Percentiles rank a stretch among this genome's conserved stretches.
These are phyloP conservation scores for Lates japonicus DNA, from an alignment of 2,797 vertebrate species.

Conservation along the genomic window DNA sequence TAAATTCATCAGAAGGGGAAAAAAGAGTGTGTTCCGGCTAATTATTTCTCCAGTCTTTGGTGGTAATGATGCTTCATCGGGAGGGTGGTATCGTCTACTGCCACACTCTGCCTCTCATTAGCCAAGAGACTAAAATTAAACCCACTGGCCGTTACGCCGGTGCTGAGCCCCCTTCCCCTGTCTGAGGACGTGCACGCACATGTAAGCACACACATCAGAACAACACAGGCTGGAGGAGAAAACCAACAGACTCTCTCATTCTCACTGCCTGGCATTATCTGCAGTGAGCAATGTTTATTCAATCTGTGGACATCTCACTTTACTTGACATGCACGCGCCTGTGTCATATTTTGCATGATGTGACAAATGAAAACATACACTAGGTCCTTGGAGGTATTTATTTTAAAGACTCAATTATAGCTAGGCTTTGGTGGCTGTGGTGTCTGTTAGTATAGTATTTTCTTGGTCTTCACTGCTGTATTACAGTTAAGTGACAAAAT, in stretches of 20 bases:
- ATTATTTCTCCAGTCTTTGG: slow-evolving; percentile 72
- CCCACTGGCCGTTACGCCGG: slow-evolving; percentile 42
- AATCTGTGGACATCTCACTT: slow-evolving; percentile 43
- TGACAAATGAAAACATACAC: slow-evolving; percentile 23
- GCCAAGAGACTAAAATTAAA: slow-evolving; percentile 68
- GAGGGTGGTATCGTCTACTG: slow-evolving; percentile 49
- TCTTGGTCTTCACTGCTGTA: not conserved
- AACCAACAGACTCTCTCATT: slow-evolving; percentile 61
- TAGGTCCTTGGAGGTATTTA: not conserved
- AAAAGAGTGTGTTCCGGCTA: slow-evolving; percentile 34
- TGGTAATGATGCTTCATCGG: slow-evolving; percentile 60
- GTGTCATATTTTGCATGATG: slow-evolving; percentile 1
- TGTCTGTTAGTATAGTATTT: not conserved
- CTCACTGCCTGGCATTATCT: slow-evolving; percentile 50
- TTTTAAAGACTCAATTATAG: not conserved
- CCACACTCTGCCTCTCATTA: slow-evolving; percentile 68
- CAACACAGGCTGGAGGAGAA: slow-evolving; percentile 55
- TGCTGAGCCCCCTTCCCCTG: slow-evolving; percentile 18
- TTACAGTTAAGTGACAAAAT: not conserved
- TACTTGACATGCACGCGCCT: slow-evolving; percentile 15
- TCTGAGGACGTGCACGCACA: slow-evolving; percentile 35
- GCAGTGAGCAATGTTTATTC: slow-evolving; percentile 32
- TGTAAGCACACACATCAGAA: slow-evolving; percentile 16
- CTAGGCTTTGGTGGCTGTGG: not conserved
- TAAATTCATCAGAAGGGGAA: slow-evolving; percentile 53